These are phyloP conservation scores for Anomalospiza imberbis DNA, from an alignment of 2,797 vertebrate species.

Conservation along the genomic window DNA sequence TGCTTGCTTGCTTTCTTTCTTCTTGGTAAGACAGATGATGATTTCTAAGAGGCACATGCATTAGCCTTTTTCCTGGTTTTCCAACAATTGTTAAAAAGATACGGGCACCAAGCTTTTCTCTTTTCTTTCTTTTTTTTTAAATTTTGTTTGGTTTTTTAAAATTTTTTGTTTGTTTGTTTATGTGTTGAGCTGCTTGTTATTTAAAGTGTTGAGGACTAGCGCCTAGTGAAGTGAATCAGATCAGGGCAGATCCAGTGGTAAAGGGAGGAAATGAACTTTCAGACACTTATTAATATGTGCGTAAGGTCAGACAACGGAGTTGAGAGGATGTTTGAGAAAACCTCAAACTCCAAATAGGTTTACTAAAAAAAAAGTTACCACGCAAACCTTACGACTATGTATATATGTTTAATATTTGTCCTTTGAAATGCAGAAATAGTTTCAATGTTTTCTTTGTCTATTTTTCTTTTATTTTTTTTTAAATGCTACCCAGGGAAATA, in stretches of 20 bases:
- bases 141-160: neutral
- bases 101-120: constrained; percentile 52
- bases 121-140: neutral
- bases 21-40: constrained; percentile 69
- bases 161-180: neutral
- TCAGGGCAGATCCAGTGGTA: constrained; percentile 79
- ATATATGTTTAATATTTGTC: constrained; percentile 90
- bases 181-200: constrained; percentile 64
- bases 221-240: constrained; percentile 78
- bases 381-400: constrained; percentile 82
- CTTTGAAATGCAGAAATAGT: constrained; percentile 85
- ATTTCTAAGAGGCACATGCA: constrained; percentile 67
- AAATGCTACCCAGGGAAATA: constrained; percentile 88
- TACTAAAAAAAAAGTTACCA: constrained; percentile 76
- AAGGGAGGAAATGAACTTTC: constrained; percentile 78
- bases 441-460: constrained; percentile 83
- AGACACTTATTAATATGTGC: constrained; percentile 76
- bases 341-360: constrained; percentile 70
- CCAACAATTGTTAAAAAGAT: constrained; percentile 59
- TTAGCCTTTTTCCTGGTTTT: constrained; percentile 73
- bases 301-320: constrained; percentile 74
- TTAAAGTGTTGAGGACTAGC: constrained; percentile 71
- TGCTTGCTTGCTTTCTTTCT: neutral
- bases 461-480: constrained; percentile 78
- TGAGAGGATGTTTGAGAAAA: constrained; percentile 55